Conservation (phyloP, 2,888 invertebrate species). For the Celastrina argiolus region DNA sequence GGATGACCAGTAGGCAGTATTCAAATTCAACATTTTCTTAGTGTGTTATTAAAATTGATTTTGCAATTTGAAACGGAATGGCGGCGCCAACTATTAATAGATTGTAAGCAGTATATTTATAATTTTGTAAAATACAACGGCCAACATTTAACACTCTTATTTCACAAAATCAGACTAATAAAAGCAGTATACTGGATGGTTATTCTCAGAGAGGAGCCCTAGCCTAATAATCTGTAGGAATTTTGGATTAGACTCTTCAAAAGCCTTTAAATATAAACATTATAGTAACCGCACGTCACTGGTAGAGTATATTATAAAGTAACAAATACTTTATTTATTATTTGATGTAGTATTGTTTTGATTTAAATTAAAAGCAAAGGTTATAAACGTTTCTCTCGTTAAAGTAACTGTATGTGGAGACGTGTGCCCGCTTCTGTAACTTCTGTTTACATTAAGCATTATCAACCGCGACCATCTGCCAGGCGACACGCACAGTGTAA, state of each 20-base stretch:
- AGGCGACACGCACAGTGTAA: conserved; percentile 8
- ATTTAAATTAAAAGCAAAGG: background rate
- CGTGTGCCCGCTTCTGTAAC: conserved; percentile 14
- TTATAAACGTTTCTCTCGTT: background rate
- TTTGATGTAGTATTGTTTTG: background rate
- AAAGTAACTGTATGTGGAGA: conserved; percentile 15
- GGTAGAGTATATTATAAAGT: too few species aligned
- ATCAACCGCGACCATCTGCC: conserved; percentile 21
- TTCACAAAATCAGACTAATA: too few species aligned
- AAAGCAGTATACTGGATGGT: too few species aligned
- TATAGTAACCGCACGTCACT: too few species aligned
- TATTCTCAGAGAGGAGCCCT: too few species aligned
- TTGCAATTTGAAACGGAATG: background rate
- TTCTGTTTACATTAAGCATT: conserved; percentile 15
- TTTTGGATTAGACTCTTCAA: too few species aligned
- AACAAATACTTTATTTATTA: too few species aligned
- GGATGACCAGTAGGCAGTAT: conserved; percentile 10
- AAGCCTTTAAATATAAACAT: too few species aligned
- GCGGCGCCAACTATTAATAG: background rate
- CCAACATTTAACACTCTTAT: too few species aligned
- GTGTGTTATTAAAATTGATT: background rate
- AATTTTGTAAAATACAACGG: too few species aligned
- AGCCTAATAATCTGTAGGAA: too few species aligned
- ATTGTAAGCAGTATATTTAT: too few species aligned
- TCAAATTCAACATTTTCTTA: background rate